Conservation (phyloP, 2,113 vertebrate species). For the Trichomycterus rosablanca region DNA sequence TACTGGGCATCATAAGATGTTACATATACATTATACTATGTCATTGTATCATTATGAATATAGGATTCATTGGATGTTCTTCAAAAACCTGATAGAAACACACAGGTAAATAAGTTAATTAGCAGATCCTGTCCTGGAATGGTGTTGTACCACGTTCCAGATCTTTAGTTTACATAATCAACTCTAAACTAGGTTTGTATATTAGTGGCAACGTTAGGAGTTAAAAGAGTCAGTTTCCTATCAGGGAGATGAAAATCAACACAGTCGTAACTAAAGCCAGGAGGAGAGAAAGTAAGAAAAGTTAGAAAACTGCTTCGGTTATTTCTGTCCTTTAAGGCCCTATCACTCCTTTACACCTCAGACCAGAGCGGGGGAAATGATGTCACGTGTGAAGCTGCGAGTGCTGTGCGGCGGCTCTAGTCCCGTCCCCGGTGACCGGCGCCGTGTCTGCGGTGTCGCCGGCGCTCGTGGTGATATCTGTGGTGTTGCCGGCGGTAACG, state of each 20-base stretch:
- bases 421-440: slow-evolving; percentile 61
- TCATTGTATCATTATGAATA: too few relatives aligned
- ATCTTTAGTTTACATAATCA: slow-evolving; percentile 8
- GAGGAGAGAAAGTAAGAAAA: background rate
- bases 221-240: background rate
- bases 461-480: slow-evolving; percentile 76
- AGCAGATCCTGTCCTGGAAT: too few relatives aligned
- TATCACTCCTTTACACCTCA: slow-evolving; percentile 9
- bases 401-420: slow-evolving; percentile 57
- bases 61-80: too few relatives aligned
- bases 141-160: too few relatives aligned
- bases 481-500: slow-evolving; percentile 79
- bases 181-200: slow-evolving; percentile 8
- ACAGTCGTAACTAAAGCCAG: background rate
- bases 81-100: too few relatives aligned
- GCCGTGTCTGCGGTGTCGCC: slow-evolving; percentile 62
- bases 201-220: slow-evolving; percentile 5
- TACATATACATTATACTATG: too few relatives aligned
- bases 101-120: too few relatives aligned
- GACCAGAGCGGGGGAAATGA: slow-evolving; percentile 4
- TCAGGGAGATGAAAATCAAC: background rate
- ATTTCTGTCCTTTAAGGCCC: slow-evolving; percentile 30
- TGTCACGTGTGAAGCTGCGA: slow-evolving; percentile 34
- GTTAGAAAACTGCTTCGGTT: slow-evolving; percentile 3
- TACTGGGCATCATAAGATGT: too few relatives aligned